Conservation (phyloP, 2,113 vertebrate species). For the Eudorcas thomsonii region DNA sequence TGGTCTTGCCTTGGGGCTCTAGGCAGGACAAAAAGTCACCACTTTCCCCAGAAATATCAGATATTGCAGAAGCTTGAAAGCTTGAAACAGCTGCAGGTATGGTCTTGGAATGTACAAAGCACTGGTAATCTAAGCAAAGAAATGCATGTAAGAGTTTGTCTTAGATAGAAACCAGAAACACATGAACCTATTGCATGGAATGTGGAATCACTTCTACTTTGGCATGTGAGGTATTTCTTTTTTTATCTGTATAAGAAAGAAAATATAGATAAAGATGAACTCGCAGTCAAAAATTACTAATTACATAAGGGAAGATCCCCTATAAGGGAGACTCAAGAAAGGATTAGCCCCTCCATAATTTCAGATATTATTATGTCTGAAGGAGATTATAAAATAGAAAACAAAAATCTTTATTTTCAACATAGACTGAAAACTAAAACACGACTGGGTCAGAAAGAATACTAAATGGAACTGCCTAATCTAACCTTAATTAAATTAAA, state of each 20-base stretch:
- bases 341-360: not conserved
- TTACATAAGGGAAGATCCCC: not conserved
- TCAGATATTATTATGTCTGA: not conserved
- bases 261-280: not conserved
- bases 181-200: not conserved
- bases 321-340: not conserved
- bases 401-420: not conserved
- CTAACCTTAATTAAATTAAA: not conserved
- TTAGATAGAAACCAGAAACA: not conserved
- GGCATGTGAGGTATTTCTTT: not conserved
- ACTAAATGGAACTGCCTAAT: not conserved
- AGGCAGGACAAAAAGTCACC: not conserved
- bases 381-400: not conserved
- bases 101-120: not conserved
- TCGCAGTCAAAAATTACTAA: not conserved
- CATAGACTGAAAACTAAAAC: not conserved
- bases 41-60: not conserved
- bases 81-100: not conserved
- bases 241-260: not conserved
- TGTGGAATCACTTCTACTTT: not conserved
- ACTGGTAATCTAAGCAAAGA: not conserved
- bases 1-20: not conserved
- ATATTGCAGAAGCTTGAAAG: not conserved
- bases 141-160: not conserved
- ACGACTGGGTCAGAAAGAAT: not conserved